phyloP scores from a whole-genome alignment of 2,113 vertebrate species.

The Danio rerio region DNA sequence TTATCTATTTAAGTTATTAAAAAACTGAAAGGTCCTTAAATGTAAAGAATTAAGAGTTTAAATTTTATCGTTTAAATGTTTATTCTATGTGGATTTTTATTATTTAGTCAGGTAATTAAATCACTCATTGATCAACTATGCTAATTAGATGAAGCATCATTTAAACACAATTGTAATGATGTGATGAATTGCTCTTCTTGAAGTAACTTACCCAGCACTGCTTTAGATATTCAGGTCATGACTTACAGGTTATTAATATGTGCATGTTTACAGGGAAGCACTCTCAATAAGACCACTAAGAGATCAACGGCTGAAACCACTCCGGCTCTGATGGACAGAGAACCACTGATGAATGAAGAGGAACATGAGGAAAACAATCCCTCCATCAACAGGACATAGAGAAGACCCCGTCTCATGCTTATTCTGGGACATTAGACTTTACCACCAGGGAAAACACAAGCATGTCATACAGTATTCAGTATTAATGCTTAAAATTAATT shows the following conservation, averaged over 20 bases:
- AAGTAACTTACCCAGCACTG: no score
- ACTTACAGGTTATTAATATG: neutral
- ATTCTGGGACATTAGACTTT: neutral
- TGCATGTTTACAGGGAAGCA: slow-evolving; percentile 73
- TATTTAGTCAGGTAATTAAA: no score
- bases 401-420: neutral
- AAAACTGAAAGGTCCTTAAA: no score
- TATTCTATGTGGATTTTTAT: no score
- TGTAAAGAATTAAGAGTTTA: no score
- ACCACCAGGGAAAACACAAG: slow-evolving; percentile 46
- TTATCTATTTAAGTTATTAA: no score
- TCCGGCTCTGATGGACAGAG: slow-evolving; percentile 60
- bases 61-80: no score
- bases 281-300: slow-evolving; percentile 80
- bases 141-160: no score
- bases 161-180: no score
- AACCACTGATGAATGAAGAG: slow-evolving; percentile 67
- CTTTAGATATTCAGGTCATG: neutral
- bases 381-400: slow-evolving; percentile 65
- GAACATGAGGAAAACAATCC: slow-evolving; percentile 20
- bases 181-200: no score
- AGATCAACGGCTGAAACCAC: slow-evolving; percentile 51
- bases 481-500: slow-evolving; percentile 16
- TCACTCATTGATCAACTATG: no score
- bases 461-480: slow-evolving; percentile 13